phyloP scores from a whole-genome alignment of 2,113 vertebrate species.

The Origma solitaria region DNA sequence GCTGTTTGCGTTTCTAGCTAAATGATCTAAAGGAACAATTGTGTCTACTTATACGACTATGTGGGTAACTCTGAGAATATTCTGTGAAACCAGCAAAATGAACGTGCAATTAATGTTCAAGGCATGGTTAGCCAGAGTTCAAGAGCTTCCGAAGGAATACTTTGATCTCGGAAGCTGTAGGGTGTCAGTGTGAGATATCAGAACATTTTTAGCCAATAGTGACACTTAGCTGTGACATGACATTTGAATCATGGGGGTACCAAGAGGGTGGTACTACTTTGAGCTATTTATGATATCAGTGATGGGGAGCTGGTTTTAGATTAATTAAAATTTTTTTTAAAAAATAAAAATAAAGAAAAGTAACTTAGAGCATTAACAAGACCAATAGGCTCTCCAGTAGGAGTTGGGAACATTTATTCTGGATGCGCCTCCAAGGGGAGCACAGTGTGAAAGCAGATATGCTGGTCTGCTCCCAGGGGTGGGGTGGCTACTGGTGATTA shows the following conservation, averaged over 20 bases:
- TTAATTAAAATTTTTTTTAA: neutral
- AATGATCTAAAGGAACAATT: neutral
- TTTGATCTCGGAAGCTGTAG: neutral
- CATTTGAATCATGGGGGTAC: neutral
- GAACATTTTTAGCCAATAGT: neutral
- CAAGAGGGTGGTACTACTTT: neutral
- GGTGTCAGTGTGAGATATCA: neutral
- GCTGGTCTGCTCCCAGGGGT: neutral
- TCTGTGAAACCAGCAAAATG: neutral
- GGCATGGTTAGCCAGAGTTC: neutral
- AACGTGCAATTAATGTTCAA: neutral
- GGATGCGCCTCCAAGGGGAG: neutral
- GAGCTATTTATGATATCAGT: neutral
- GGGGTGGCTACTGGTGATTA: neutral
- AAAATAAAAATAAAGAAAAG: neutral
- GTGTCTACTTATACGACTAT: neutral
- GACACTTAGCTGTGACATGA: neutral
- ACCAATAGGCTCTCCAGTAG: neutral
- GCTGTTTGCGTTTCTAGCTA: neutral
- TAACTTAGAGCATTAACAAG: neutral
- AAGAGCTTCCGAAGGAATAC: neutral
- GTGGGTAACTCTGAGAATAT: neutral
- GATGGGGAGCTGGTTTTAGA: neutral
- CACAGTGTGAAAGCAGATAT: neutral
- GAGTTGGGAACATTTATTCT: neutral